Evolutionary conservation across 2,888 invertebrate genomes (phyloP), one percentile per base, ranked within the genome.

Genomic region (Coelinius sp.): DNA sequence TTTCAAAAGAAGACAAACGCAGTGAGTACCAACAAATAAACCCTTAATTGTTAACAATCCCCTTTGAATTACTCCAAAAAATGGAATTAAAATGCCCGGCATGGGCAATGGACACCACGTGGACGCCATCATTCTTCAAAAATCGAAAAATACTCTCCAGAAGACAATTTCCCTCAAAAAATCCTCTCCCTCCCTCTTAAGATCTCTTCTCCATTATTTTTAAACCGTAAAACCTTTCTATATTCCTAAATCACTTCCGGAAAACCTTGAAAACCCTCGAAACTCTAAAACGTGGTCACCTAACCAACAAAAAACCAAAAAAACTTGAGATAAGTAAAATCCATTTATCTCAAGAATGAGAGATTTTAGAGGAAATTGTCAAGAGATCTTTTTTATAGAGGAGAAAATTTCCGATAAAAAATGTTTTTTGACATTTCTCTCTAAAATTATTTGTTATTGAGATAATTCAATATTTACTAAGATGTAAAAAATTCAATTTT

Each of bases 1-100:
- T 94, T 93, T 83, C 90, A 92, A 81, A 91, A 92, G 81, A 94
- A 93, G 88, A 91, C 92, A 0, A 94, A 94, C 85, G 92, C 93
- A 89, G 94, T 94, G 90, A 92, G 94, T 90, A 75, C 53, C 6
- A n/a, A 64, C 64, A 62, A 25, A 31, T 31, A 41, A 22, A 20
- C 10, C 5, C 10, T 14, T 2, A 14, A 17, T 64, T 53, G 65
- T 17, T 10, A 27, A 27, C 17, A 64, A 44, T 62, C 17, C 0
- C 44, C 63, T 35, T 38, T n/a, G 20, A 2, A 5, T 35, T 8
- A 22, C 24, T 6, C 22, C 22, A 41, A 68, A 74, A 52, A 22
- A 22, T 14, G 49, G 17, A 22, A 65, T 64, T 41, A 25, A 56
- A 59, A 65, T n/a, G 75, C 65, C 75, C 76, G 76, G 74, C 63